These are phyloP conservation scores for Scaptodrosophila latifasciaeformis DNA, from an alignment of 2,888 invertebrate species.

Conservation along the genomic window DNA sequence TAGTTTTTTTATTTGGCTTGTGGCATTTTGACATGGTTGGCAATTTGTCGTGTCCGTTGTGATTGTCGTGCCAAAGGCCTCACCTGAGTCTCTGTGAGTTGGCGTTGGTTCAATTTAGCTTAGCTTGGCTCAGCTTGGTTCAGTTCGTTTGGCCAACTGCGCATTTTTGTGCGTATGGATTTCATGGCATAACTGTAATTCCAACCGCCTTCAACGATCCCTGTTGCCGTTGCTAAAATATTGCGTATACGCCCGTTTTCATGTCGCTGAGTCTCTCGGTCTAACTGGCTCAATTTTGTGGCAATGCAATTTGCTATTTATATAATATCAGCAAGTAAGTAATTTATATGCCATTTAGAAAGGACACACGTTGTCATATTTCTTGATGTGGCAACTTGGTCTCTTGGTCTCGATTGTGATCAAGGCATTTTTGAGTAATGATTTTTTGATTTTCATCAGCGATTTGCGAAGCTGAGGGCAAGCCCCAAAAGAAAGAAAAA, in stretches of 20 bases:
- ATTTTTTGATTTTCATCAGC: neutral
- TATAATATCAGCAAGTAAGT: conserved; percentile 44
- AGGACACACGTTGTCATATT: conserved; percentile 42
- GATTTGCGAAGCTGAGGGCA: neutral
- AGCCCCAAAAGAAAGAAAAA: neutral
- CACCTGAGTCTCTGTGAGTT: too few relatives aligned
- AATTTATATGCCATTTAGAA: conserved; percentile 54
- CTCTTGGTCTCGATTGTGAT: neutral
- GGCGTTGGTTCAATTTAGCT: too few relatives aligned
- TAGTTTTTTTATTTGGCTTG: too few relatives aligned
- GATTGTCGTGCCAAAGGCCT: too few relatives aligned
- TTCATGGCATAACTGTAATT: conserved; percentile 44
- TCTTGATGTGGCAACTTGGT: conserved; percentile 31
- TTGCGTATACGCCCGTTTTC: conserved; percentile 57
- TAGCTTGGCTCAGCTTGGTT: too few relatives aligned
- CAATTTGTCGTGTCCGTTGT: too few relatives aligned
- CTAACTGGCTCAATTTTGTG: conserved; percentile 46
- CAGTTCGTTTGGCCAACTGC: conserved; percentile 34
- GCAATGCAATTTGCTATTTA: conserved; percentile 34
- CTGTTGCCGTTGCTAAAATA: conserved; percentile 36
- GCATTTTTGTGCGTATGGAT: conserved; percentile 58
- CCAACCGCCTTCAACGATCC: conserved; percentile 34
- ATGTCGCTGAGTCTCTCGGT: conserved; percentile 19
- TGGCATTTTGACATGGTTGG: too few relatives aligned
- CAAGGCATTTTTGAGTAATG: neutral